Evolutionary conservation across 2,113 vertebrate genomes (phyloP).

Genomic region (Mustela nigripes): DNA sequence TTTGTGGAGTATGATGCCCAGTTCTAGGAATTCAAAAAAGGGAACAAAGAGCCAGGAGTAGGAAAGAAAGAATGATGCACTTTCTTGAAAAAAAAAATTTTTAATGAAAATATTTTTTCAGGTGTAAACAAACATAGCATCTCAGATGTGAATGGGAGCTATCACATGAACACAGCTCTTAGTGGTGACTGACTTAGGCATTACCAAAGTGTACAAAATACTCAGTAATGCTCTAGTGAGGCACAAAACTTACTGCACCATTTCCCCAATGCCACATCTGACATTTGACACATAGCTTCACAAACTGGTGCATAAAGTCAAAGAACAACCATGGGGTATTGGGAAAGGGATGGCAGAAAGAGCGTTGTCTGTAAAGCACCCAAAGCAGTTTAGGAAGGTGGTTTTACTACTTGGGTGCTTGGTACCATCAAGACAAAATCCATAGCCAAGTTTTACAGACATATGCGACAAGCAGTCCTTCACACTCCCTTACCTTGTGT

Average conservation of each 20-base stretch:
- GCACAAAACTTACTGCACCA: background rate
- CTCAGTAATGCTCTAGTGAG: too few species aligned
- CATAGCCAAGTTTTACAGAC: background rate
- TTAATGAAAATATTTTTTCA: background rate
- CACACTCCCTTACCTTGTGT: background rate
- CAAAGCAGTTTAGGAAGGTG: background rate
- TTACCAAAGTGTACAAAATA: background rate
- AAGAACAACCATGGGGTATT: background rate
- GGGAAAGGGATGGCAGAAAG: accelerated
- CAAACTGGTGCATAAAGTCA: background rate
- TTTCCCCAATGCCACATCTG: background rate
- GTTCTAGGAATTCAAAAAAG: background rate
- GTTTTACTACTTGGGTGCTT: background rate
- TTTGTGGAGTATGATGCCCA: background rate
- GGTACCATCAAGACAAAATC: background rate
- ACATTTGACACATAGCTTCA: background rate
- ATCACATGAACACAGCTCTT: background rate
- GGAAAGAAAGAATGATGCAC: background rate
- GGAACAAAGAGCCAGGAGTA: background rate
- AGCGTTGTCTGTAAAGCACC: background rate
- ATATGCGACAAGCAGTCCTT: accelerated
- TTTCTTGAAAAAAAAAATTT: background rate
- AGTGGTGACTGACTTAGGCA: background rate
- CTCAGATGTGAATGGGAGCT: too few species aligned
- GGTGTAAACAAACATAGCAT: background rate